Percentiles rank a stretch among this genome's conserved stretches.
Conservation (phyloP, 2,113 vertebrate genomes). For the Serilophus lunatus region DNA sequence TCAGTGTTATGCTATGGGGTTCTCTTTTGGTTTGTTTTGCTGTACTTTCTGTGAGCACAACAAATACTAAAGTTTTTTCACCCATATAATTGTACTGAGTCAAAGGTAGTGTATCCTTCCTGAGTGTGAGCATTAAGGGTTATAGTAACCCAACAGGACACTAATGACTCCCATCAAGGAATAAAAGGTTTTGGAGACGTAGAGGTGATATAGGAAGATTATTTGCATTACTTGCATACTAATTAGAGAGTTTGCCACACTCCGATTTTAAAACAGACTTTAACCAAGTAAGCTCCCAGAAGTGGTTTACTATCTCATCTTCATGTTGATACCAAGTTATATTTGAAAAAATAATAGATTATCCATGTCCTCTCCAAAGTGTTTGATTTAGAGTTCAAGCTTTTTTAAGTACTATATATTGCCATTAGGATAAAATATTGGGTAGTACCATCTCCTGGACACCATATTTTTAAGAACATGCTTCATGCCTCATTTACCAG, state of each 20-base stretch:
- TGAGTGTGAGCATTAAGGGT: background rate
- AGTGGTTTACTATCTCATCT: background rate
- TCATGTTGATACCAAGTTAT: background rate
- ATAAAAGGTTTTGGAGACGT: background rate
- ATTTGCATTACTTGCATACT: background rate
- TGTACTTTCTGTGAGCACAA: background rate
- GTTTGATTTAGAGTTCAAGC: constrained; percentile 58
- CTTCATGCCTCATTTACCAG: constrained; percentile 62
- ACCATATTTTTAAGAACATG: constrained; percentile 52
- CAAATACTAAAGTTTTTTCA: background rate
- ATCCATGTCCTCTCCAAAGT: background rate
- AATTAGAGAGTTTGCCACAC: background rate
- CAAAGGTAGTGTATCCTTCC: background rate
- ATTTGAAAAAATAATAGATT: constrained; percentile 8
- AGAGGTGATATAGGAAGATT: background rate
- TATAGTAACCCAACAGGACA: background rate
- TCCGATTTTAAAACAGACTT: background rate
- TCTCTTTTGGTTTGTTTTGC: background rate
- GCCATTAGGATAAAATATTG: constrained; percentile 56
- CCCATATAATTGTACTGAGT: background rate
- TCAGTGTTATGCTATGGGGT: background rate
- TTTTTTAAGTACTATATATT: constrained; percentile 19
- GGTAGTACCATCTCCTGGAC: constrained; percentile 2
- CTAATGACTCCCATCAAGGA: background rate
- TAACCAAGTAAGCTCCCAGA: background rate